A percentile compares a stretch with the other conserved stretches of the same genome.
Conservation (phyloP, 2,888 invertebrate genomes). For the Charanyca ferruginea region DNA sequence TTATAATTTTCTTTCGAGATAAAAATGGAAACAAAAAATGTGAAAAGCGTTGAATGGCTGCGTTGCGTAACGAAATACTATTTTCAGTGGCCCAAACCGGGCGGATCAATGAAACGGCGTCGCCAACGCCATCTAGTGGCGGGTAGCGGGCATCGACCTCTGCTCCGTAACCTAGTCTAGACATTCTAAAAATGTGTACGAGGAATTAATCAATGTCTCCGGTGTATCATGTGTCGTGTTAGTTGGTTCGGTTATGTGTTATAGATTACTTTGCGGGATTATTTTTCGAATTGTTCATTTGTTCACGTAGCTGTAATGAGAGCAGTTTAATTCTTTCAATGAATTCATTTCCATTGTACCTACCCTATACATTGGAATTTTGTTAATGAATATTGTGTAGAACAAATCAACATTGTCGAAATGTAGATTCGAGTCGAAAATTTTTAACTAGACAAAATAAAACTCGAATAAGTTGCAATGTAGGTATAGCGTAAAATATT, state of each 20-base stretch:
- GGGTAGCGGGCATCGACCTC: constrained; percentile 70
- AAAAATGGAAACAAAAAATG: constrained; percentile 59
- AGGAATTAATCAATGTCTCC: constrained; percentile 60
- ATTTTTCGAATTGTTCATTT: constrained; percentile 19
- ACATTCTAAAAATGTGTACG: constrained; percentile 62
- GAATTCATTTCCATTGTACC: constrained; percentile 5
- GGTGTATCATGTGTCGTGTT: constrained; percentile 61
- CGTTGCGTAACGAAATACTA: constrained; percentile 70
- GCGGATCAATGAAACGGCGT: constrained; percentile 82
- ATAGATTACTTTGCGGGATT: constrained; percentile 37
- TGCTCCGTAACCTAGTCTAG: constrained; percentile 63
- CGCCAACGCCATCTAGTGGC: constrained; percentile 76
- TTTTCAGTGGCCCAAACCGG: constrained; percentile 75
- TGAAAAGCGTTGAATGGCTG: constrained; percentile 58
- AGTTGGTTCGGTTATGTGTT: constrained; percentile 29
- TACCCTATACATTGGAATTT: background rate
- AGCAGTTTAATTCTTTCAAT: constrained; percentile 26
- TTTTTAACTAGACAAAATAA: background rate
- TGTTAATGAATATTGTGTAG: background rate
- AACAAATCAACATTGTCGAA: background rate
- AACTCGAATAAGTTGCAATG: background rate
- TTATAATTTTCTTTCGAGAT: constrained; percentile 29
- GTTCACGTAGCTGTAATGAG: constrained; percentile 15
- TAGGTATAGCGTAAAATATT: constrained; percentile 4
- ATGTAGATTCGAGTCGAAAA: background rate